phyloP scores from a whole-genome alignment of 2,888 invertebrate genomes.

The Linyphia triangularis region DNA sequence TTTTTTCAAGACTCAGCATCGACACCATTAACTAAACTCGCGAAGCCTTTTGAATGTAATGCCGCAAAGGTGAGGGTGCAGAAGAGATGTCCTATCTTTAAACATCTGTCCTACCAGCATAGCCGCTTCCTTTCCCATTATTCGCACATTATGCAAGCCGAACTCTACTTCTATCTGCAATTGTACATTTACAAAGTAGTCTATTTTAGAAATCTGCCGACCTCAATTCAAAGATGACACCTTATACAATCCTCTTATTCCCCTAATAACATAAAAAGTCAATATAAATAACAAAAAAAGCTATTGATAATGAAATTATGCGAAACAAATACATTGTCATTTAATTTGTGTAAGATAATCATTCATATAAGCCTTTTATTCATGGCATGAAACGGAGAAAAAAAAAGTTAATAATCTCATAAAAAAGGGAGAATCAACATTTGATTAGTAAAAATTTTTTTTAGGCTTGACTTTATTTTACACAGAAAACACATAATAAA shows the following conservation, averaged over 20 bases:
- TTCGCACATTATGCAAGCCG: conserved; percentile 27
- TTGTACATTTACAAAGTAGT: neutral
- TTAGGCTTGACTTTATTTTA: no score
- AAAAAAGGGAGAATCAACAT: no score
- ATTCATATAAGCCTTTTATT: no score
- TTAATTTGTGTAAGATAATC: no score
- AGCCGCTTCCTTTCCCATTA: conserved; percentile 49
- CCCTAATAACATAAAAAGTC: neutral
- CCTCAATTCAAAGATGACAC: neutral
- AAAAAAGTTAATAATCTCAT: no score
- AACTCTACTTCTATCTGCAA: neutral
- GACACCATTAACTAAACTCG: conserved; percentile 23
- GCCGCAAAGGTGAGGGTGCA: conserved; percentile 23
- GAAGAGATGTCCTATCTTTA: neutral
- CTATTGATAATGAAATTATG: no score
- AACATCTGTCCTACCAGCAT: conserved; percentile 72
- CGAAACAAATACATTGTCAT: no score
- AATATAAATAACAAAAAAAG: neutral
- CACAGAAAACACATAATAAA: no score
- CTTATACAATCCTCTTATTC: neutral
- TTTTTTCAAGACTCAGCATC: neutral
- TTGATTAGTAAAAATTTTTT: no score
- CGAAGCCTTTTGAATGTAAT: neutral
- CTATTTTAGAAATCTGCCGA: neutral
- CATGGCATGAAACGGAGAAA: no score